phyloP scores from a whole-genome alignment of 2,113 vertebrate species.

The Hemiprocne comata region DNA sequence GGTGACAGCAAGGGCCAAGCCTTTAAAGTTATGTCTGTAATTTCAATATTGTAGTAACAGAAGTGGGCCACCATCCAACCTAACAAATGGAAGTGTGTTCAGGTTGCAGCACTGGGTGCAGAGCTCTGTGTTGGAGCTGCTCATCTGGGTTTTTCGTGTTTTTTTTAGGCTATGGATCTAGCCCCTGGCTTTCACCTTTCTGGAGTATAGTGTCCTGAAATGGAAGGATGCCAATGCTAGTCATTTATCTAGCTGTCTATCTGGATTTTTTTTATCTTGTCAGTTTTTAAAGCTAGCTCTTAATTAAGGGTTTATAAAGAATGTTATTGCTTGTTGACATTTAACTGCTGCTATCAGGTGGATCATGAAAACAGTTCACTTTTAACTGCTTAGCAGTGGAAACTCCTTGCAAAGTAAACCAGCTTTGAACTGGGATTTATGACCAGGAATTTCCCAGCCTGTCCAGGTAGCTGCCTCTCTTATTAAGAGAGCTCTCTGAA shows the following conservation, averaged over 20 bases:
- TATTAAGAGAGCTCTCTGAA: not conserved
- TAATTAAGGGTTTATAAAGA: not conserved
- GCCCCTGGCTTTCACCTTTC: not conserved
- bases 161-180: not conserved
- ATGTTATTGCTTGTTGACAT: not conserved
- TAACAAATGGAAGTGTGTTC: not conserved
- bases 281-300: not conserved
- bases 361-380: not conserved
- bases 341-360: not conserved
- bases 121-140: not conserved
- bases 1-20: not conserved
- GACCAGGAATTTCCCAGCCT: not conserved
- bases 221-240: not conserved
- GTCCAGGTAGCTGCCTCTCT: not conserved
- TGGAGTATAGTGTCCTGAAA: not conserved
- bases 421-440: not conserved
- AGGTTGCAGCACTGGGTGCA: accelerated
- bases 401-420: not conserved
- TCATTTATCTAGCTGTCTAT: not conserved
- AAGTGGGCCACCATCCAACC: not conserved
- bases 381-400: not conserved
- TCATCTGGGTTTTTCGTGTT: not conserved
- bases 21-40: not conserved
- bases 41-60: not conserved
- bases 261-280: not conserved